Evolutionary conservation across 2,797 vertebrate genomes (phyloP).

Genomic region (Manis pentadactyla): DNA sequence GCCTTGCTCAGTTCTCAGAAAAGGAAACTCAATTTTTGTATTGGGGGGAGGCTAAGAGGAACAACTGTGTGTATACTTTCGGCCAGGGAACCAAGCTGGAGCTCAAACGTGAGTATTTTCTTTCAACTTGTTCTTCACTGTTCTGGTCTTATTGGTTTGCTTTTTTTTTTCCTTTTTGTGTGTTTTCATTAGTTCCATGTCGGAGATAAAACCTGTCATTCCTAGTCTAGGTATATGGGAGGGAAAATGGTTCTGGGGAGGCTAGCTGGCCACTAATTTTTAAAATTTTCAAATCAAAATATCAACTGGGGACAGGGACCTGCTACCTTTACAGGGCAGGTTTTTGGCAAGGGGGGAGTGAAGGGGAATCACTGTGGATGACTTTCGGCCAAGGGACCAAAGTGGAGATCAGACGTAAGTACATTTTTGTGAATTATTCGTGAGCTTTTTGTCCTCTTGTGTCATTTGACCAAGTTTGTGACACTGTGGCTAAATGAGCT

Average conservation of each 20-base stretch:
- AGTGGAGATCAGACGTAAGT: conserved; percentile 63
- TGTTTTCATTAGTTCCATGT: background rate
- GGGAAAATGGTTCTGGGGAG: background rate
- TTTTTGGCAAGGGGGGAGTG: conserved; percentile 29
- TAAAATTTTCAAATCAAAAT: conserved; percentile 44
- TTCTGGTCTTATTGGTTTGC: background rate
- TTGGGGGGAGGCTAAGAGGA: background rate
- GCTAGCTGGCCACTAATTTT: background rate
- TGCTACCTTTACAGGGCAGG: background rate
- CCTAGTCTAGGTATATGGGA: background rate
- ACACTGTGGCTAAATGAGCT: too few relatives aligned
- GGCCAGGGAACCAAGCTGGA: conserved; percentile 49
- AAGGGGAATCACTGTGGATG: conserved; percentile 26
- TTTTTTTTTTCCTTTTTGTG: conserved; percentile 20
- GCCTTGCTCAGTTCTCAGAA: background rate
- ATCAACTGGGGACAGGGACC: background rate
- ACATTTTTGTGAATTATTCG: background rate
- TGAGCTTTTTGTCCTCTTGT: too few relatives aligned
- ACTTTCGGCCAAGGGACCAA: background rate
- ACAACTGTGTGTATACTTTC: conserved; percentile 73
- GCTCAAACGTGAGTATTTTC: conserved; percentile 75
- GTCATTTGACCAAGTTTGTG: too few relatives aligned
- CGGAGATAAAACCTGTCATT: background rate
- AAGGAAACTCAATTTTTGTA: conserved; percentile 71
- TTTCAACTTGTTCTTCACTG: conserved; percentile 15